A percentile compares a stretch with the other conserved stretches of the same genome.
Evolutionary conservation across 2,113 vertebrate genomes (phyloP).

Genomic region (Aleadryas rufinucha): DNA sequence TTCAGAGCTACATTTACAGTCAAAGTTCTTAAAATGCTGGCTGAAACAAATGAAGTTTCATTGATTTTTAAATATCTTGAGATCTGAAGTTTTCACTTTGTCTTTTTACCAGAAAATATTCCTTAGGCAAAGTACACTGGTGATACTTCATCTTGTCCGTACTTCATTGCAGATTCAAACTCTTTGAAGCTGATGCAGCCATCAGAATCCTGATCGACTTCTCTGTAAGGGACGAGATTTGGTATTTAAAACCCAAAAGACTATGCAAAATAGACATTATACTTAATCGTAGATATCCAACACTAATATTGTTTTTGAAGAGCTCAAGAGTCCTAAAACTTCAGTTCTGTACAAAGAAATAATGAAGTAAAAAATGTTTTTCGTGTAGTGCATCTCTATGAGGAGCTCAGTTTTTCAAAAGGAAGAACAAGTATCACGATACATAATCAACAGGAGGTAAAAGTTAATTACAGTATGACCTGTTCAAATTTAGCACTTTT

Average conservation of each 20-base stretch:
- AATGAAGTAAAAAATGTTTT: slow-evolving; percentile 2
- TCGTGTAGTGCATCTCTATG: not conserved
- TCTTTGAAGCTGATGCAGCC: slow-evolving; percentile 80
- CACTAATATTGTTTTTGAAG: not conserved
- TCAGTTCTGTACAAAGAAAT: not conserved
- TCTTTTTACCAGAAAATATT: slow-evolving; percentile 35
- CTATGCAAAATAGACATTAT: slow-evolving; percentile 21
- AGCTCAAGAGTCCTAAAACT: not conserved
- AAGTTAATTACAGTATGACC: not conserved
- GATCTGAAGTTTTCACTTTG: slow-evolving; percentile 34
- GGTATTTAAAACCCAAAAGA: not conserved
- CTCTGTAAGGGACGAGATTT: slow-evolving; percentile 61
- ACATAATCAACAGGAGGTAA: not conserved
- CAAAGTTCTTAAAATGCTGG: slow-evolving; percentile 29
- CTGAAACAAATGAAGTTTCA: slow-evolving; percentile 50
- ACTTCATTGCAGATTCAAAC: slow-evolving; percentile 74
- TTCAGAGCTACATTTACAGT: slow-evolving; percentile 13
- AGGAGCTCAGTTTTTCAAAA: not conserved
- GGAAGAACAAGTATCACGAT: not conserved
- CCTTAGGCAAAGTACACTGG: not conserved
- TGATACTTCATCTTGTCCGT: slow-evolving; percentile 55
- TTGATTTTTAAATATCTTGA: slow-evolving; percentile 55
- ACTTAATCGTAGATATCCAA: not conserved
- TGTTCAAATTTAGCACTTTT: not conserved
- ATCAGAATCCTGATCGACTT: slow-evolving; percentile 77